Conservation (phyloP, 2,797 vertebrate genomes). For the Galago senegalensis region DNA sequence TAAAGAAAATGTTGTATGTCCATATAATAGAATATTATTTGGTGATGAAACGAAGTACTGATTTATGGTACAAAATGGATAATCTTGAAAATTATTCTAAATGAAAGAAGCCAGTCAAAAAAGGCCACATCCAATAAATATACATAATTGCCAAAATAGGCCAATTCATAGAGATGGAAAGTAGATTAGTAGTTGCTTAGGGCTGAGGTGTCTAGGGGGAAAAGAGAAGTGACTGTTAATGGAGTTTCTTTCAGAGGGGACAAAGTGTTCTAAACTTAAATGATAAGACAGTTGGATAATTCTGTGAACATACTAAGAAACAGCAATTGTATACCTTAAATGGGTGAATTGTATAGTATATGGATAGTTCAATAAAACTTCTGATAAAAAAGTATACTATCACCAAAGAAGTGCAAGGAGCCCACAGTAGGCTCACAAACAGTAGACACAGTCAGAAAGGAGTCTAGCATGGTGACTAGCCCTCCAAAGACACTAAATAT, state of each 20-base stretch:
- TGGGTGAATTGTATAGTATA: not conserved
- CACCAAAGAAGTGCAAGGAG: not conserved
- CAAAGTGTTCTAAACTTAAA: conserved; percentile 58
- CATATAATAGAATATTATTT: conserved; percentile 51
- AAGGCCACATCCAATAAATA: conserved; percentile 46
- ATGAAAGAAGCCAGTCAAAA: conserved; percentile 61
- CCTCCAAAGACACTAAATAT: not conserved
- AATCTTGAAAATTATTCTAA: conserved; percentile 50
- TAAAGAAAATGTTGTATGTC: conserved; percentile 31
- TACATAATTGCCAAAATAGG: conserved; percentile 42
- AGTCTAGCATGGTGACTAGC: not conserved
- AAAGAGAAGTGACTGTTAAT: conserved; percentile 21
- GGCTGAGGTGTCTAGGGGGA: not conserved
- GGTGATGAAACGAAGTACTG: conserved; percentile 28
- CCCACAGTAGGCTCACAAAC: not conserved
- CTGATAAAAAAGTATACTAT: not conserved
- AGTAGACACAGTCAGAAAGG: not conserved
- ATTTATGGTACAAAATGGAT: not conserved
- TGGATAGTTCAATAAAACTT: conserved; percentile 35
- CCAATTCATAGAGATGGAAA: conserved; percentile 54
- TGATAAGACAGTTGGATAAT: not conserved
- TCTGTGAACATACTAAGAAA: conserved; percentile 5
- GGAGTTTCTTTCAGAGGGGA: conserved; percentile 3
- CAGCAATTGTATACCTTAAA: conserved; percentile 1
- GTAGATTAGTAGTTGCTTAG: not conserved